These are phyloP conservation scores for Drosophila neocordata DNA, from an alignment of 1,140 invertebrate genomes.

Conservation along the genomic window DNA sequence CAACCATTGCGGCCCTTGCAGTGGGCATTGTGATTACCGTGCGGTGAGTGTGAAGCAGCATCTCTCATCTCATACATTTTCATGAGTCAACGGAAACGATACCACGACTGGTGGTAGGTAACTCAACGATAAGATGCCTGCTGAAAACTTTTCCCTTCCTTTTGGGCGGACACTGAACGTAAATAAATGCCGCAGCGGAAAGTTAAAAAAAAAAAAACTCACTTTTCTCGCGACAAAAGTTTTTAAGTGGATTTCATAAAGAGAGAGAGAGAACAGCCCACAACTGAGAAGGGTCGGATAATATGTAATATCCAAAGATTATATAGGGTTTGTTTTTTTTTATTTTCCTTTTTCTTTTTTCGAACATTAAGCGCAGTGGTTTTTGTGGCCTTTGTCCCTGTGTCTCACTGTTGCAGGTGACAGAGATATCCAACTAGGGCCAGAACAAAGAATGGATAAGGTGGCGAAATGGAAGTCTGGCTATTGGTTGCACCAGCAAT, in stretches of 20 bases:
- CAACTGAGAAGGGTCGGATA: constrained; percentile 47
- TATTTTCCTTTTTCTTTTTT: constrained; percentile 17
- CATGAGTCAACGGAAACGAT: constrained; percentile 55
- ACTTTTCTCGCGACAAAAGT: constrained; percentile 57
- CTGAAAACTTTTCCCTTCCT: constrained; percentile 58
- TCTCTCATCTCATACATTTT: constrained; percentile 40
- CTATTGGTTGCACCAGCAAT: constrained; percentile 50
- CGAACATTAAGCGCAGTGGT: constrained; percentile 41
- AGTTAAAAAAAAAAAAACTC: constrained; percentile 20
- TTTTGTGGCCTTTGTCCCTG: constrained; percentile 59
- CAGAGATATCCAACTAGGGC: not conserved
- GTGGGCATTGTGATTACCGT: constrained; percentile 77
- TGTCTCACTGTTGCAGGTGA: constrained; percentile 51
- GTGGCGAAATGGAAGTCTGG: constrained; percentile 31
- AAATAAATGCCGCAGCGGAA: constrained; percentile 66
- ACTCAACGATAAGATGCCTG: constrained; percentile 34
- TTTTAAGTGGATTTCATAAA: constrained; percentile 78
- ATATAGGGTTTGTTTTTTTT: constrained; percentile 37
- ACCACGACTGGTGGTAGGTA: not conserved
- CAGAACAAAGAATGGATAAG: constrained; percentile 10
- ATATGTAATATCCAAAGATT: constrained; percentile 76
- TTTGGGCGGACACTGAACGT: constrained; percentile 50
- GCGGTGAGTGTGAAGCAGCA: constrained; percentile 64
- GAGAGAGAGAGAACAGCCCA: constrained; percentile 16
- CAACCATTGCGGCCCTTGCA: constrained; percentile 71